A percentile compares a stretch with the other conserved stretches of the same genome.
Evolutionary conservation across 2,888 invertebrate genomes (phyloP).

Genomic region (Podabrus alpinus): DNA sequence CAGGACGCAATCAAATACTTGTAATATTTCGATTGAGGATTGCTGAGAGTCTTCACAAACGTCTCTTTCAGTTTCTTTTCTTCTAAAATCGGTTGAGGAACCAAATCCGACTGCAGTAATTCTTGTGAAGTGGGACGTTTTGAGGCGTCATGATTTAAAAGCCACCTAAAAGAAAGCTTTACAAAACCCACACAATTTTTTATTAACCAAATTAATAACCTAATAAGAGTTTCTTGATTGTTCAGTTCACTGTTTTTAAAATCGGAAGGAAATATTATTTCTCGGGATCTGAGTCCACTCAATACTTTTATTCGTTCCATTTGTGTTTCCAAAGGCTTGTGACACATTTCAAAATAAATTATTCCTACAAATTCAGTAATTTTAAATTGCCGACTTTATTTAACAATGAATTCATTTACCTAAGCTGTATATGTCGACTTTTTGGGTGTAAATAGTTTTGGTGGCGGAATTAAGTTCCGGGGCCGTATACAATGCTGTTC

Average conservation of each 20-base stretch:
- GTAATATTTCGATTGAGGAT: constrained; percentile 79
- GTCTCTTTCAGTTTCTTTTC: constrained; percentile 84
- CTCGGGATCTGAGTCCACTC: constrained; percentile 69
- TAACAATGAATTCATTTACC: constrained; percentile 58
- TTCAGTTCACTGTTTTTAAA: constrained; percentile 63
- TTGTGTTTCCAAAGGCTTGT: constrained; percentile 78
- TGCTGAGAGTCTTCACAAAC: constrained; percentile 78
- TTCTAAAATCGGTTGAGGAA: constrained; percentile 86
- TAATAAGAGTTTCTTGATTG: constrained; percentile 65
- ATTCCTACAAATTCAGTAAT: constrained; percentile 67
- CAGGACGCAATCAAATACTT: constrained; percentile 69
- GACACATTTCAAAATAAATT: constrained; percentile 95
- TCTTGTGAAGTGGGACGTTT: constrained; percentile 85
- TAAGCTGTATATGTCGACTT: constrained; percentile 69
- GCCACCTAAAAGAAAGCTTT: constrained; percentile 59
- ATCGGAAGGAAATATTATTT: constrained; percentile 72
- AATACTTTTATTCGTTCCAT: constrained; percentile 89
- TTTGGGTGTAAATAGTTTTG: constrained; percentile 83
- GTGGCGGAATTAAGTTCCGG: constrained; percentile 81
- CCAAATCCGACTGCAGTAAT: constrained; percentile 76
- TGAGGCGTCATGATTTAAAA: constrained; percentile 83
- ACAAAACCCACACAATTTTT: neutral
- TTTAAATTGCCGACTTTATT: neutral
- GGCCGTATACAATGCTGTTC: constrained; percentile 93
- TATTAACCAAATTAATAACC: constrained; percentile 59